Evolutionary conservation across 30 jellyfish, hydroid and myxozoan species (phyloP).

Genomic region (Pelagia noctiluca): DNA sequence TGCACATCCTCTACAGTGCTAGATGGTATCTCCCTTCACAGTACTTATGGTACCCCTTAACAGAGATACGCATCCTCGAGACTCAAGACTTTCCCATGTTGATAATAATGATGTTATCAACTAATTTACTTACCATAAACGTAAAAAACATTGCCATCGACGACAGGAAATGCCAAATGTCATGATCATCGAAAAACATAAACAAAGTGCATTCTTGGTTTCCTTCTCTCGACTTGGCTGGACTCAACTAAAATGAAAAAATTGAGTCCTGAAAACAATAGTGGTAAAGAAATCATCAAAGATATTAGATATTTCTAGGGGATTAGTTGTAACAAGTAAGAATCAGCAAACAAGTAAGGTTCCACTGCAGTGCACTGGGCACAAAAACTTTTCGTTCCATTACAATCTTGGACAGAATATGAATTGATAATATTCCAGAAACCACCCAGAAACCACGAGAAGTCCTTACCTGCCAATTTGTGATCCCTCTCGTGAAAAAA

Average conservation of each 20-base stretch:
- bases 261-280: neutral
- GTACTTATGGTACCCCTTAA: no score
- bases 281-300: no score
- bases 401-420: no score
- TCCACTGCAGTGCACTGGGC: no score
- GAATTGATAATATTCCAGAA: neutral
- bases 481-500: constrained; percentile 79
- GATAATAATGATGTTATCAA: no score
- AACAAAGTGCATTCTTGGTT: constrained; percentile 70
- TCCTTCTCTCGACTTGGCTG: constrained; percentile 98
- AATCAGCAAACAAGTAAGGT: no score
- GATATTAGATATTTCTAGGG: no score
- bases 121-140: constrained; percentile 78
- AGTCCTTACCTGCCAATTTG: constrained; percentile 91
- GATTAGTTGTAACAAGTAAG: no score
- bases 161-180: constrained; percentile 94
- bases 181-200: constrained; percentile 90
- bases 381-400: no score
- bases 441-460: neutral
- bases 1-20: no score
- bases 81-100: neutral
- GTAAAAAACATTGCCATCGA: constrained; percentile 95
- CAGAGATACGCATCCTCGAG: no score
- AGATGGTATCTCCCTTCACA: no score
- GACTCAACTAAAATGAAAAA: constrained; percentile 71